These are phyloP conservation scores for Pipa parva DNA, from an alignment of 2,113 vertebrate species.

Conservation along the genomic window DNA sequence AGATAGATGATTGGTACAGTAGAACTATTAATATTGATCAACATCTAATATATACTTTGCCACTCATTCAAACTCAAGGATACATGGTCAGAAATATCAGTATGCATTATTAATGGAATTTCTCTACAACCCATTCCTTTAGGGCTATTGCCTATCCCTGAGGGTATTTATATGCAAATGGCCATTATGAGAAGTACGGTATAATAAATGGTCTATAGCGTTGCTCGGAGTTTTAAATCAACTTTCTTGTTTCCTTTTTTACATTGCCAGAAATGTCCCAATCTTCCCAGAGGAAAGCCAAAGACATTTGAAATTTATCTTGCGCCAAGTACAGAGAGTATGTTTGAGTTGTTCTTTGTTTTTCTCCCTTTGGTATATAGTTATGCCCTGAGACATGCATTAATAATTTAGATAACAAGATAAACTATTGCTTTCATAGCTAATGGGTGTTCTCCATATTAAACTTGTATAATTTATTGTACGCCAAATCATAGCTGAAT, in stretches of 20 bases:
- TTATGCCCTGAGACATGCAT: neutral
- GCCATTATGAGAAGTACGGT: conserved; percentile 2
- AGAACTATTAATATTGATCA: conserved; percentile 22
- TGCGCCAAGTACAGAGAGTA: neutral
- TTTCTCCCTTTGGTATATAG: neutral
- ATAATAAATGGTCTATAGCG: neutral
- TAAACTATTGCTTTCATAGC: neutral
- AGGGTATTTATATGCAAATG: conserved; percentile 9
- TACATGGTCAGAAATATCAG: neutral
- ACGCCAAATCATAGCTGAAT: neutral
- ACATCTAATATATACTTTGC: conserved; percentile 10
- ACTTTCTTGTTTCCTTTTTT: neutral
- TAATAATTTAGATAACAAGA: conserved; percentile 1
- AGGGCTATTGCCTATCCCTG: neutral
- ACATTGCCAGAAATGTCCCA: conserved; percentile 9
- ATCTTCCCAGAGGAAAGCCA: conserved; percentile 9
- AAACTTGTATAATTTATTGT: neutral
- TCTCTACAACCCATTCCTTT: neutral
- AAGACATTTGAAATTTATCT: neutral
- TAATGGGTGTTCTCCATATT: neutral
- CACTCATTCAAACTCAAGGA: conserved; percentile 14
- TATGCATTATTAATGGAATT: conserved; percentile 17
- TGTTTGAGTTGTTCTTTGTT: neutral
- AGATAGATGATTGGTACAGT: conserved; percentile 19
- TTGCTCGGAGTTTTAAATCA: neutral